Evolutionary conservation across 2,888 invertebrate genomes (phyloP).

Genomic region (Agrotis exclamationis): DNA sequence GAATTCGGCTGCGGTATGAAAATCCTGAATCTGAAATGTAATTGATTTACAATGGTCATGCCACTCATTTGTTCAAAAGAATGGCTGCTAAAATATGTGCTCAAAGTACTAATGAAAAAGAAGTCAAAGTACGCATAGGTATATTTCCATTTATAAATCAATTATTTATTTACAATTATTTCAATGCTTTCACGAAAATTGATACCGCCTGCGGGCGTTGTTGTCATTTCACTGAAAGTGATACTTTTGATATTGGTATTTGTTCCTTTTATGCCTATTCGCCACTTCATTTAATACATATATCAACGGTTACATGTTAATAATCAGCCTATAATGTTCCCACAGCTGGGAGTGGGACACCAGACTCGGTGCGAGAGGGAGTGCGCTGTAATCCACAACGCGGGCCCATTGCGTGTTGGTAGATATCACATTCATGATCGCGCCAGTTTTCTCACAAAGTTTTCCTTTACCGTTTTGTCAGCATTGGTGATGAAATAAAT

Average conservation of each 20-base stretch:
- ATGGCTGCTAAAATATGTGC: not conserved
- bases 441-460: no score
- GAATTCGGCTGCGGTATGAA: not conserved
- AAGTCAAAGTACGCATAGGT: not conserved
- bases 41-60: not conserved
- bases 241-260: slow-evolving; percentile 8
- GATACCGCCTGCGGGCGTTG: not conserved
- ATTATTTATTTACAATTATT: not conserved
- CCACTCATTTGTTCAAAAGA: not conserved
- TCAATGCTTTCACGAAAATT: slow-evolving; percentile 43
- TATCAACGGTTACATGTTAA: no score
- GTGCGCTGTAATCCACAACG: no score
- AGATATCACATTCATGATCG: no score
- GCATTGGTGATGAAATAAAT: no score
- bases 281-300: slow-evolving; percentile 5
- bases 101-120: not conserved
- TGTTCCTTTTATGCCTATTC: no score
- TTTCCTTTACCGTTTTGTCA: no score
- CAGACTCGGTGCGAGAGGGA: no score
- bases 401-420: no score
- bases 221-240: slow-evolving; percentile 6
- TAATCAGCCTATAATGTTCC: no score
- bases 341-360: no score
- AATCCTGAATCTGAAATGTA: not conserved
- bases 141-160: slow-evolving; percentile 3